Percentiles rank a stretch among this genome's conserved stretches.
Conservation (phyloP, 2,797 vertebrate genomes). For the Adrianichthys oophorus region DNA sequence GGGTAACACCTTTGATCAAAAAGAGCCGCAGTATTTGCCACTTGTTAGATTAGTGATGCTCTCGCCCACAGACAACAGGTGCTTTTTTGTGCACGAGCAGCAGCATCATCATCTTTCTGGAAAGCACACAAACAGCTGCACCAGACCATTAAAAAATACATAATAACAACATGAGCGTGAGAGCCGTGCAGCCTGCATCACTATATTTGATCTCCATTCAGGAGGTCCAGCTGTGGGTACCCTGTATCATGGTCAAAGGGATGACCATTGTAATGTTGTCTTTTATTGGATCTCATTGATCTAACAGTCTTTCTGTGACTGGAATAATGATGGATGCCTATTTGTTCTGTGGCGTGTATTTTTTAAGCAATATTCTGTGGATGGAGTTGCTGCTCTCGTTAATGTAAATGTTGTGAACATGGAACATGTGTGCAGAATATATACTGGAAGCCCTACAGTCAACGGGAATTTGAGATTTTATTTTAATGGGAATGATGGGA, state of each 20-base stretch:
- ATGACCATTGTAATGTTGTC: conserved; percentile 19
- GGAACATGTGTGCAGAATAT: neutral
- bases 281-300: conserved; percentile 41
- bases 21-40: neutral
- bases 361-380: conserved; percentile 29
- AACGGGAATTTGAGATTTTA: neutral
- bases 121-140: conserved; percentile 41
- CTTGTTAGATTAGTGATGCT: neutral
- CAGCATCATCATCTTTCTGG: conserved; percentile 22
- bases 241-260: conserved; percentile 26
- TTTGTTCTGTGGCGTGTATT: conserved; percentile 32
- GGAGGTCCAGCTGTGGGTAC: conserved; percentile 29
- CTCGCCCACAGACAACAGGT: conserved; percentile 39
- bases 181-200: conserved; percentile 16
- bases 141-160: conserved; percentile 1
- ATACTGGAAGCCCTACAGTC: neutral
- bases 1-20: conserved; percentile 4
- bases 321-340: conserved; percentile 23
- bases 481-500: too few relatives aligned
- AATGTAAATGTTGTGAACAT: conserved; percentile 4
- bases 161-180: conserved; percentile 16
- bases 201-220: conserved; percentile 21
- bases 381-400: conserved; percentile 22
- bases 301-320: conserved; percentile 16
- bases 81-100: conserved; percentile 31